Evolutionary conservation across 2,888 invertebrate species (phyloP), one percentile per base, ranked within the genome.

Genomic region (Lepeophtheirus nordmannii): DNA sequence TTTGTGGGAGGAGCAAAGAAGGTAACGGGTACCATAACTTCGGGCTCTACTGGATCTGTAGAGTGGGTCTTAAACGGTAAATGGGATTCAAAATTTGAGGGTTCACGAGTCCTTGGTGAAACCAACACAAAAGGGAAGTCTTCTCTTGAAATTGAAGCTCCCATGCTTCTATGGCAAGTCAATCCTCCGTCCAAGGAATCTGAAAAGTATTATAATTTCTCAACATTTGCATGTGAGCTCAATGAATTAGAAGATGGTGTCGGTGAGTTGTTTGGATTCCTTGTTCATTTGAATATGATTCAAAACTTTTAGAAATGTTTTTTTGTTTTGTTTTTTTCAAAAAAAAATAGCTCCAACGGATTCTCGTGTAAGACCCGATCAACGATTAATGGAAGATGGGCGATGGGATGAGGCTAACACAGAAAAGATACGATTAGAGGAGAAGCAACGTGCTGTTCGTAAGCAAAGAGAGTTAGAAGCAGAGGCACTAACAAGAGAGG

Each of bases 281-380:
- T n/a, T n/a, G n/a, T n/a, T n/a, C n/a, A n/a, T n/a, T n/a, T n/a
- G n/a, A n/a, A n/a, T n/a, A n/a, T n/a, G n/a, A n/a, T n/a, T n/a
- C n/a, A n/a, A n/a, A n/a, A n/a, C n/a, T n/a, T n/a, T n/a, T n/a
- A n/a, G n/a, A n/a, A n/a, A 17, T 46, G 1, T 46, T 46, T 46
- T 14, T n/a, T 46, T 17, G n/a, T n/a, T n/a, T n/a, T n/a, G n/a
- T n/a, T n/a, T n/a, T n/a, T n/a, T n/a, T n/a, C n/a, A n/a, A n/a
- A n/a, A n/a, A n/a, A n/a, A n/a, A n/a, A n/a, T n/a, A 46, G 93
- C 94, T 63, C 96, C 96, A 11, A 94, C 97, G 0, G 98, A 99
- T 80, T 86, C 89, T 65, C 83, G 96, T 40, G 77, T 82, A 65
- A 82, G 98, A 67, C 97, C 97, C 68, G 98, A 98, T 82, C 98